A percentile compares a stretch with the other conserved stretches of the same genome.
phyloP scores from a whole-genome alignment of 2,797 vertebrate species.

The Tympanoctomys barrerae region DNA sequence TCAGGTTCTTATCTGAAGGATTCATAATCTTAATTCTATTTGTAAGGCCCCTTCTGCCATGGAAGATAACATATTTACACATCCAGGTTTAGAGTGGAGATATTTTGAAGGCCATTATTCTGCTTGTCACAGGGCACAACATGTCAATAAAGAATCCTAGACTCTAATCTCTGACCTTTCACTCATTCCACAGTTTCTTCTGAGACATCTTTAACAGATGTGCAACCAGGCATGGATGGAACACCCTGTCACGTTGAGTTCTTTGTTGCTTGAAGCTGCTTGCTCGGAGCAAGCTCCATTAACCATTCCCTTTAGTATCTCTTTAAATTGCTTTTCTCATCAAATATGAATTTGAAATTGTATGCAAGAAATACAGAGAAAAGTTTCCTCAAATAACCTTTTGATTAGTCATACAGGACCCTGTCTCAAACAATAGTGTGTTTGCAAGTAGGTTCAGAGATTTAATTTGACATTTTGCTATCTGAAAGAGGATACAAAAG shows the following conservation, averaged over 20 bases:
- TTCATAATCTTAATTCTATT: background rate
- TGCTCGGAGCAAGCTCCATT: background rate
- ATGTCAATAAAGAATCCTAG: conserved; percentile 43
- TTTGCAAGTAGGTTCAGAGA: background rate
- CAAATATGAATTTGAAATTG: background rate
- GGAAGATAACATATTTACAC: background rate
- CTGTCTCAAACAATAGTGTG: background rate
- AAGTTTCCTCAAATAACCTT: background rate
- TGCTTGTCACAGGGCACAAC: background rate
- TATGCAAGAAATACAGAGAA: background rate
- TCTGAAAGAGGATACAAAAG: background rate
- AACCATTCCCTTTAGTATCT: background rate
- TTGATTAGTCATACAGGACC: background rate
- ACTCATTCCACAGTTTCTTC: conserved; percentile 19
- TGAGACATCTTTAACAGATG: background rate
- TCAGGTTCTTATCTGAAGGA: background rate
- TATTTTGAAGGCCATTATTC: conserved; percentile 12
- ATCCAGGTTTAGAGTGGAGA: background rate
- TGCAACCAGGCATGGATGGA: background rate
- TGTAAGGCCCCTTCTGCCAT: background rate
- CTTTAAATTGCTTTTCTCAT: background rate
- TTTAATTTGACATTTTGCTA: background rate
- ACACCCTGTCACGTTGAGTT: rapidly evolving
- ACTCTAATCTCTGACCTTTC: conserved; percentile 41
- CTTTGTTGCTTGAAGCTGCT: background rate